phyloP scores from a whole-genome alignment of 2,113 vertebrate species.

The Rhizomys pruinosus region DNA sequence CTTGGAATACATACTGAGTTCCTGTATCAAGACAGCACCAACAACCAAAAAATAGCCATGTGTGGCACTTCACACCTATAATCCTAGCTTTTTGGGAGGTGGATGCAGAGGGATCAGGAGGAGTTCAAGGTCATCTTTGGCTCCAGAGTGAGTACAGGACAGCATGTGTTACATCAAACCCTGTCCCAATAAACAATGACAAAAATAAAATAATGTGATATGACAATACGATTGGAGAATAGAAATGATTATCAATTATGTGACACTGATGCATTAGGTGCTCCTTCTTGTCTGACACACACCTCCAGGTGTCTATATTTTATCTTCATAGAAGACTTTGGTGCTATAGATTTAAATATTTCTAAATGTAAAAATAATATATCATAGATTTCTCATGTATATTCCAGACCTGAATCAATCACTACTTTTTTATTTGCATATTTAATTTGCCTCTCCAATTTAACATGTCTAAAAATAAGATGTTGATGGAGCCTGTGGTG shows the following conservation, averaged over 20 bases:
- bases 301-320: neutral
- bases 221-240: neutral
- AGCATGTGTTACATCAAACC: neutral
- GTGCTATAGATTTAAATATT: neutral
- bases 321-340: neutral
- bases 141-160: neutral
- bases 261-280: too few species aligned
- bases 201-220: neutral
- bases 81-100: neutral
- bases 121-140: neutral
- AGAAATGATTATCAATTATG: neutral
- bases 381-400: neutral
- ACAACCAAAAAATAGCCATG: neutral
- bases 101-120: neutral
- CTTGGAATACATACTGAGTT: neutral
- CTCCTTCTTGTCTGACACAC: neutral
- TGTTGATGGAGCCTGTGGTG: neutral
- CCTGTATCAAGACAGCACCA: neutral
- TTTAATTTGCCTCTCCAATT: neutral
- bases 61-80: neutral
- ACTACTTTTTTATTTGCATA: neutral
- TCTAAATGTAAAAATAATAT: neutral
- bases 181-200: neutral
- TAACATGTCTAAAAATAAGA: neutral
- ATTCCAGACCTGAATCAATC: slow-evolving; percentile 16